Conservation (phyloP, 2,888 invertebrate genomes). For the Lasius platythorax region DNA sequence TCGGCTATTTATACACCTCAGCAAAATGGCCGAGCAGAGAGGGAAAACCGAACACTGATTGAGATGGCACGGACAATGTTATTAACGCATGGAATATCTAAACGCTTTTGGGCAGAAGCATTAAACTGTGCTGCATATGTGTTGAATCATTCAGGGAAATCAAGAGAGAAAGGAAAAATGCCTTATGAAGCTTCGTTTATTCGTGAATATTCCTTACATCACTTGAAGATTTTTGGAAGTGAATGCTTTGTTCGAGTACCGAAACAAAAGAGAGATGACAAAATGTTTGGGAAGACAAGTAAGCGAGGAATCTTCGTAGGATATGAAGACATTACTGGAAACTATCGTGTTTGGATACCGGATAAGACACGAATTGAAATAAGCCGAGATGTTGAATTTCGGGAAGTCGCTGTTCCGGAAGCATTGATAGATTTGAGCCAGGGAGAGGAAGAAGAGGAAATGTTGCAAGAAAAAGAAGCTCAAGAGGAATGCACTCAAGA, state of each 20-base stretch:
- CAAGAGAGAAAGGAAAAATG: constrained; percentile 9
- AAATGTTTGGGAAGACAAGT: constrained; percentile 28
- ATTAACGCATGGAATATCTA: constrained; percentile 50
- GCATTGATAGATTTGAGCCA: constrained; percentile 20
- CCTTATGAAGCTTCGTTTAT: constrained; percentile 23
- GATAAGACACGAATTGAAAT: constrained; percentile 24
- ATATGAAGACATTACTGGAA: constrained; percentile 9
- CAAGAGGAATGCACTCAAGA: neutral
- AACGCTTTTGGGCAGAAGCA: constrained; percentile 54
- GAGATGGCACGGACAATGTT: constrained; percentile 54
- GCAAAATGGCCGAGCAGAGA: constrained; percentile 52
- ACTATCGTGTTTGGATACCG: constrained; percentile 39
- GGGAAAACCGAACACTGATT: constrained; percentile 41
- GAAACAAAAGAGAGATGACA: neutral
- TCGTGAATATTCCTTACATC: neutral
- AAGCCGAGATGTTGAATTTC: constrained; percentile 48
- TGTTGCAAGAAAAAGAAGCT: too few species aligned
- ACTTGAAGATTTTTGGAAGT: constrained; percentile 25
- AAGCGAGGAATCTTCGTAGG: constrained; percentile 12
- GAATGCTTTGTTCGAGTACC: constrained; percentile 33
- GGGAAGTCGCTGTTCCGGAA: neutral
- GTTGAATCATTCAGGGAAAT: constrained; percentile 23
- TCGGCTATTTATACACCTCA: constrained; percentile 43
- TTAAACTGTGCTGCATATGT: constrained; percentile 46
- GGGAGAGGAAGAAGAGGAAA: constrained; percentile 32